A percentile compares a stretch with the other conserved stretches of the same genome.
phyloP scores from a whole-genome alignment of 2,113 vertebrate genomes.

The Malurus cyaneus region DNA sequence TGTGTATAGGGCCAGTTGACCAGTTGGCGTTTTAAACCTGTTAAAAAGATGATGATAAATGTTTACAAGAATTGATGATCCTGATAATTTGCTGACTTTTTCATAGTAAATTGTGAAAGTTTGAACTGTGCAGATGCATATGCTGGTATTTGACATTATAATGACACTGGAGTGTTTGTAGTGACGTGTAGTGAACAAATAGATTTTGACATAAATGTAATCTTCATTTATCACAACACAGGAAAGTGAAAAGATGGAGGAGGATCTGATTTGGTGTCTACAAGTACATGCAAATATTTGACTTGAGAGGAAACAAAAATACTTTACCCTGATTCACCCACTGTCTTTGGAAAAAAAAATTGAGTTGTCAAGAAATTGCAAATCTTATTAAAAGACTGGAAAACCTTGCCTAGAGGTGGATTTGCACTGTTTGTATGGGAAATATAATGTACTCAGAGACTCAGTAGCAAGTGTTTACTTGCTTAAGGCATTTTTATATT shows the following conservation, averaged over 20 bases:
- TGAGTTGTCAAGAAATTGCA: not conserved
- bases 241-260: not conserved
- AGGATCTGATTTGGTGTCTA: not conserved
- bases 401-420: constrained; percentile 32
- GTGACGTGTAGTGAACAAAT: not conserved
- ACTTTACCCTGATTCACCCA: not conserved
- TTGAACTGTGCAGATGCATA: not conserved
- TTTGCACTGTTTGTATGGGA: not conserved
- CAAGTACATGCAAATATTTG: not conserved
- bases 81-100: not conserved
- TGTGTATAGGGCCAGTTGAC: not conserved
- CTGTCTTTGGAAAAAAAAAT: not conserved
- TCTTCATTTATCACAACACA: not conserved
- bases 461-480: constrained; percentile 11
- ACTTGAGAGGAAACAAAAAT: not conserved
- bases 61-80: not conserved
- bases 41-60: not conserved
- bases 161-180: not conserved
- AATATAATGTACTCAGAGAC: not conserved
- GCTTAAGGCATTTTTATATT: not conserved
- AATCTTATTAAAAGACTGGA: constrained; percentile 10
- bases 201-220: not conserved
- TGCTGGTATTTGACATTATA: not conserved
- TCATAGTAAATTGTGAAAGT: not conserved
- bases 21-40: not conserved